These are phyloP conservation scores for Semotilus atromaculatus DNA, from an alignment of 2,797 vertebrate species.

Conservation along the genomic window DNA sequence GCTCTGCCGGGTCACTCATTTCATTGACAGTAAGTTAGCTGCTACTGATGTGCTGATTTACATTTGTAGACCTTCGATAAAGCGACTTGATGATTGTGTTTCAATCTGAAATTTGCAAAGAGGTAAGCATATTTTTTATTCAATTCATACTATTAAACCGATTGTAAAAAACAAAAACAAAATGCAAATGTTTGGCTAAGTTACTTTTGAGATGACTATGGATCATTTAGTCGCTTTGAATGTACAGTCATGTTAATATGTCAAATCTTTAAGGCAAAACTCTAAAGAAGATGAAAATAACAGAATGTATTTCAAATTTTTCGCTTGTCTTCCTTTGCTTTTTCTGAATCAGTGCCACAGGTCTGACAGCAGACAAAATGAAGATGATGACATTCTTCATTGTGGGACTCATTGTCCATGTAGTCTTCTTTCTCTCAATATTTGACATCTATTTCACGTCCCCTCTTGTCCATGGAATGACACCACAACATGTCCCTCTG, in stretches of 20 bases:
- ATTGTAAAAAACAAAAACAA: not conserved
- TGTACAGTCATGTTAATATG: not conserved
- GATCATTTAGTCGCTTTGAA: not conserved
- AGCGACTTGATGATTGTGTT: not conserved
- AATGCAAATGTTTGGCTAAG: not conserved
- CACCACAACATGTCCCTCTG: constrained; percentile 81
- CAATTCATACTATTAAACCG: not conserved
- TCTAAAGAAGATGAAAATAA: not conserved
- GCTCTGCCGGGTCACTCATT: not conserved
- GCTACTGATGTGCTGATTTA: not conserved
- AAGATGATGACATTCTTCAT: constrained; percentile 83
- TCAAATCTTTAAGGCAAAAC: not conserved
- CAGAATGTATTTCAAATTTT: not conserved
- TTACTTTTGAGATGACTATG: not conserved
- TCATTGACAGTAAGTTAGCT: constrained; percentile 1
- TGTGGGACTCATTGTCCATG: constrained; percentile 88
- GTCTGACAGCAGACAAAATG: constrained; percentile 66
- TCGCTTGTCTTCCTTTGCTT: not conserved
- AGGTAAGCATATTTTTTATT: not conserved
- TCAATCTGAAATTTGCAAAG: not conserved
- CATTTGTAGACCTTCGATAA: not conserved
- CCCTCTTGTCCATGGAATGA: constrained; percentile 95
- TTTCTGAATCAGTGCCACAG: constrained; percentile 3
- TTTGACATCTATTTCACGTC: constrained; percentile 99
- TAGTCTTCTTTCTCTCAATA: constrained; percentile 93